Evolutionary conservation across 2,797 vertebrate genomes (phyloP), one percentile per base, ranked within the genome.

Genomic region (Acanthurus tractus): DNA sequence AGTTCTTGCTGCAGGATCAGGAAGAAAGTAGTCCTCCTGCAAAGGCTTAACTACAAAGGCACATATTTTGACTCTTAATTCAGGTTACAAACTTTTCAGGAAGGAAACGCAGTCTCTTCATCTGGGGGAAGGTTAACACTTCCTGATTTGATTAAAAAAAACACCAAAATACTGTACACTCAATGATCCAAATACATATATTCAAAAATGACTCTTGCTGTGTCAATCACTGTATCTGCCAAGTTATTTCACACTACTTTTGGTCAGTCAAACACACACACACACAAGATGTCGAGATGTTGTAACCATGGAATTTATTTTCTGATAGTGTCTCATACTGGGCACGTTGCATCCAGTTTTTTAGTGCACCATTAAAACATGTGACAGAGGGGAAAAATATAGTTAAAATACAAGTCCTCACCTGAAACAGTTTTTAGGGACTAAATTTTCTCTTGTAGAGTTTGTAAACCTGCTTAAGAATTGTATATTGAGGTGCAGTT

Each of bases 131-230:
- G 17, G 23, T 5, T 40, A 25, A 65, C n/a, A 61, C 44, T 70
- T 80, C 70, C 63, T 69, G 55, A n/a, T 55, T 67, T 70, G 23
- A 36, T 40, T n/a, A n/a, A 66, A 57, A 74, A 71, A 64, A 46
- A 49, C 15, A 61, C n/a, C 38, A 6, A 63, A 63, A 20, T 38
- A 56, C 9, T 63, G 46, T 14, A 49, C 10, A 44, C 0, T 14
- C 44, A 29, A 57, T 34, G 29, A 34, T 34, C 29, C 29, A 34
- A 34, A 34, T 34, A 34, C 29, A 34, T 34, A 34, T 45, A 70
- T 52, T 57, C 0, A 23, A 29, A 25, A 50, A 10, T 45, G 36
- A 6, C 13, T 34, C 8, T 63, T 1, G 34, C 22, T 55, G 11
- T 65, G 14, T 45, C 7, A 34, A 14, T 2, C 36, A 4, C 25